Evolutionary conservation across 2,888 invertebrate species (phyloP).

Genomic region (Blera fallax): DNA sequence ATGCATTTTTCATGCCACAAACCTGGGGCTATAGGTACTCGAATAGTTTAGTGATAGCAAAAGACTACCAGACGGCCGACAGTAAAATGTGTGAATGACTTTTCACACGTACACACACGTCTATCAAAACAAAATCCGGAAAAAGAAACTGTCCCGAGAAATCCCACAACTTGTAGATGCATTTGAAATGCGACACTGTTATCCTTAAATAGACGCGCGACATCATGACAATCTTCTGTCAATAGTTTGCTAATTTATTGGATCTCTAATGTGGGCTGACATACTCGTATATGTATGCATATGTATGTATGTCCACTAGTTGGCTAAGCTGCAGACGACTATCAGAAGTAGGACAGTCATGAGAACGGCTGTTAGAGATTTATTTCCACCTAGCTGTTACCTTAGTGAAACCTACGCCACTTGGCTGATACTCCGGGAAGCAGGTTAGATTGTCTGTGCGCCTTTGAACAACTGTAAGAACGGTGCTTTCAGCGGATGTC

Average conservation of each 20-base stretch:
- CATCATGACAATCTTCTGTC: slow-evolving; percentile 66
- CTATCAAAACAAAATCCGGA: slow-evolving; percentile 46
- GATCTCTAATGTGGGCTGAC: slow-evolving; percentile 41
- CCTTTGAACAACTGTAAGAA: slow-evolving; percentile 21
- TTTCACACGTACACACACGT: slow-evolving; percentile 5
- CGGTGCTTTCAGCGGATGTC: slow-evolving; percentile 61
- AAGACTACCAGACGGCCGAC: slow-evolving; percentile 43
- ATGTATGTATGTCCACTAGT: background rate
- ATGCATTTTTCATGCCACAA: slow-evolving; percentile 54
- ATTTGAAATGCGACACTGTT: slow-evolving; percentile 61
- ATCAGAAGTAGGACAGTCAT: slow-evolving; percentile 41
- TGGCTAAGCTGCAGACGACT: slow-evolving; percentile 29
- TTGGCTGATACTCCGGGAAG: slow-evolving; percentile 3
- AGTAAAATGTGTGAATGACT: slow-evolving; percentile 14
- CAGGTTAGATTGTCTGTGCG: slow-evolving; percentile 35
- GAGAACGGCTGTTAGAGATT: slow-evolving; percentile 26
- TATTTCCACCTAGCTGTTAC: background rate
- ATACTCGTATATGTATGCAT: background rate
- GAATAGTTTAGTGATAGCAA: background rate
- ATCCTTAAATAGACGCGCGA: slow-evolving; percentile 63
- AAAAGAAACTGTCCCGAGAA: slow-evolving; percentile 59
- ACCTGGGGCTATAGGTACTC: background rate
- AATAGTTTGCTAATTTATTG: slow-evolving; percentile 67
- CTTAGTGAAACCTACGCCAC: slow-evolving; percentile 12
- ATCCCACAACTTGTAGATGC: slow-evolving; percentile 46